Conservation (phyloP, 2,888 invertebrate genomes). For the Monoplex corrugatus region DNA sequence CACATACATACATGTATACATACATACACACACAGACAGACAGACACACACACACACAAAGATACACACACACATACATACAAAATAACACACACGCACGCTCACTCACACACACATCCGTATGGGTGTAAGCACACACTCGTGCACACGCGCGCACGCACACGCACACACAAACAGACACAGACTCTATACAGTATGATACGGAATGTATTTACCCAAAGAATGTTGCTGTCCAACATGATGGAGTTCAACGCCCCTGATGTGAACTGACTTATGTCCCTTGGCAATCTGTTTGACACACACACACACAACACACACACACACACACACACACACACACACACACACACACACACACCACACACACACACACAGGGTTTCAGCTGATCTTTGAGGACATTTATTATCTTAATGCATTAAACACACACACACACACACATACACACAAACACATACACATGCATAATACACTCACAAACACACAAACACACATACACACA, state of each 20-base stretch:
- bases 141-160: background rate
- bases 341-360: background rate
- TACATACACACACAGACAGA: background rate
- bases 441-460: no score
- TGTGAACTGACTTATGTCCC: no score
- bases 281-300: no score
- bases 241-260: no score
- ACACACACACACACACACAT: no score
- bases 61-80: conserved; percentile 5
- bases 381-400: no score
- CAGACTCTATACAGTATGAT: no score
- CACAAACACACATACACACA: background rate
- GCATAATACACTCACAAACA: background rate
- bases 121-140: background rate
- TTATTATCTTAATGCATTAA: no score
- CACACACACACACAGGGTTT: no score
- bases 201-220: no score
- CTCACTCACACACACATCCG: background rate
- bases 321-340: background rate
- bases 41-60: background rate
- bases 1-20: background rate
- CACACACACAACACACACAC: no score
- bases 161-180: background rate
- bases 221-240: no score
- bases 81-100: background rate